Evolutionary conservation across 2,888 invertebrate genomes (phyloP).

Genomic region (Lasioglossum oenotherae): DNA sequence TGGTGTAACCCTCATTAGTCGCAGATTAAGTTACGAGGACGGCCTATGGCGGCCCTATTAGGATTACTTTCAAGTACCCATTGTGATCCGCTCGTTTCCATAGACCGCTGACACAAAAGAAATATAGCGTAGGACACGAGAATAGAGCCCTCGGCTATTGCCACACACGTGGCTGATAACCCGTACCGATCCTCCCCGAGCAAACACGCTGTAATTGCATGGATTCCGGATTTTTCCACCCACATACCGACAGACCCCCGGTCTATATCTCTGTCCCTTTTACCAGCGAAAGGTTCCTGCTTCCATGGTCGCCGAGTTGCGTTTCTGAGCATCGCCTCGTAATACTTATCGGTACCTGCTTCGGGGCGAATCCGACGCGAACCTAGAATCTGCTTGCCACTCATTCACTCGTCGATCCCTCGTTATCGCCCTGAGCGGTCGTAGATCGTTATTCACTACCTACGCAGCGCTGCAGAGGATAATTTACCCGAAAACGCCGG

Average conservation of each 20-base stretch:
- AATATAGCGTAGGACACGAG: slow-evolving; percentile 56
- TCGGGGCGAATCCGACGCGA: slow-evolving; percentile 40
- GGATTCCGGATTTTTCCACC: slow-evolving; percentile 72
- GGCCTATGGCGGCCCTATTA: slow-evolving; percentile 43
- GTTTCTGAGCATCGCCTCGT: slow-evolving; percentile 43
- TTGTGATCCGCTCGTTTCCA: slow-evolving; percentile 62
- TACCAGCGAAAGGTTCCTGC: slow-evolving; percentile 22
- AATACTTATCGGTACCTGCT: slow-evolving; percentile 64
- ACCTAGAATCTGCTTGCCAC: slow-evolving; percentile 46
- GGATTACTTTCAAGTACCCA: slow-evolving; percentile 59
- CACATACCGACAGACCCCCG: slow-evolving; percentile 54
- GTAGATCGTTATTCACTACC: background rate
- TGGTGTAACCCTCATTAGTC: slow-evolving; percentile 1
- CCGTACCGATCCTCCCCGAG: slow-evolving; percentile 69
- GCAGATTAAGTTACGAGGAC: slow-evolving; percentile 53
- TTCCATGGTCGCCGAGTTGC: slow-evolving; percentile 30
- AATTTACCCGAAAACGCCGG: no score
- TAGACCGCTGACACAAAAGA: slow-evolving; percentile 56
- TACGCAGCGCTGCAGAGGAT: background rate
- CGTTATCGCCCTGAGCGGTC: slow-evolving; percentile 2
- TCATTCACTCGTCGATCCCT: slow-evolving; percentile 46
- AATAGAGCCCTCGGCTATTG: slow-evolving; percentile 66
- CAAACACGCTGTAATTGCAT: slow-evolving; percentile 76
- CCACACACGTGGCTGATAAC: slow-evolving; percentile 74
- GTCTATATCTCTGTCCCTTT: slow-evolving; percentile 44